These are phyloP conservation scores for Lepidonotus clava DNA, from an alignment of 2,888 invertebrate species.

Conservation along the genomic window DNA sequence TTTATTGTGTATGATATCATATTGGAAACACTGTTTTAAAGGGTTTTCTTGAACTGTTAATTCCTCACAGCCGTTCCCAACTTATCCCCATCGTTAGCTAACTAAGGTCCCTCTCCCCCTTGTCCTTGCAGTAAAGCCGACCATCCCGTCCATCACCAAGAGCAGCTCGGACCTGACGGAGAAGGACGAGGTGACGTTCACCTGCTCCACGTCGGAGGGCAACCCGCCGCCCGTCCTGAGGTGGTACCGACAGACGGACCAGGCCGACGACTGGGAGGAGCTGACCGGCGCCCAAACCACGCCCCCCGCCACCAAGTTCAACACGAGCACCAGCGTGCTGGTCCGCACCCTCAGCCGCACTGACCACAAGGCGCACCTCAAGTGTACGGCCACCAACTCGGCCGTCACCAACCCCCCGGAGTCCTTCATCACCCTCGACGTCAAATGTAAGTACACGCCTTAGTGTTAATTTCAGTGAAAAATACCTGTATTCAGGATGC, in stretches of 20 bases:
- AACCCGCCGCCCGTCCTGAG: neutral
- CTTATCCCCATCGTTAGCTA: neutral
- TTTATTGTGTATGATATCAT: too few relatives aligned
- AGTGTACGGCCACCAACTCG: neutral
- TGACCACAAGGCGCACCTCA: constrained; percentile 8
- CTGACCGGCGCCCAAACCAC: constrained; percentile 21
- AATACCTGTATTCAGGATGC: too few relatives aligned
- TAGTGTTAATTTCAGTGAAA: too few relatives aligned
- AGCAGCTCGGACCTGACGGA: neutral
- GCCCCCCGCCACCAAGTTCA: constrained; percentile 3
- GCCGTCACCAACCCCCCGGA: neutral
- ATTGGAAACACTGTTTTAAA: too few relatives aligned
- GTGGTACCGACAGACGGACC: constrained; percentile 6
- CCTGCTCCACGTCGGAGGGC: neutral
- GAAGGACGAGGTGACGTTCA: constrained; percentile 8
- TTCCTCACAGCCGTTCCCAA: neutral
- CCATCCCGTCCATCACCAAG: constrained; percentile 5
- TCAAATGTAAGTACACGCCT: neutral
- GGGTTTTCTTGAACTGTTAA: too few relatives aligned
- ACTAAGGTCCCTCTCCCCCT: neutral
- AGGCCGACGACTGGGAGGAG: neutral
- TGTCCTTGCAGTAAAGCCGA: neutral
- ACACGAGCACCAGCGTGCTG: neutral
- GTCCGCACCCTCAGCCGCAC: neutral
- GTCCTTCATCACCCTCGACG: constrained; percentile 6